A percentile compares a stretch with the other conserved stretches of the same genome.
Evolutionary conservation across 2,113 vertebrate genomes (phyloP).

Genomic region (Ellobius talpinus): DNA sequence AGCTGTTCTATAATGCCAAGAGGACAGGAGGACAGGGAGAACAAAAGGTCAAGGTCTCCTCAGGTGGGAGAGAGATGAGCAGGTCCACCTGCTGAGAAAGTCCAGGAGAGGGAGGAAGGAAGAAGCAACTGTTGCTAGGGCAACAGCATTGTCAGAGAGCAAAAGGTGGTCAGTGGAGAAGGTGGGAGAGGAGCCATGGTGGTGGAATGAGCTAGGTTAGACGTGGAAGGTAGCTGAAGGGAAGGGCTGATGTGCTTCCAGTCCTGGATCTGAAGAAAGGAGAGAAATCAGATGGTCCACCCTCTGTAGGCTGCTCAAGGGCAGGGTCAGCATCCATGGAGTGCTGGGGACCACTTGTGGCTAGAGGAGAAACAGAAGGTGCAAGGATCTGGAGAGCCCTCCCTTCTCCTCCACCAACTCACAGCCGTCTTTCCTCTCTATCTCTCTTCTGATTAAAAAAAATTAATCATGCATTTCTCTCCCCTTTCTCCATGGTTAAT

Average conservation of each 20-base stretch:
- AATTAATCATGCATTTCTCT: too few relatives aligned
- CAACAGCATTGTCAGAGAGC: background rate
- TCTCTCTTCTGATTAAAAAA: background rate
- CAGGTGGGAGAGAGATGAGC: constrained; percentile 9
- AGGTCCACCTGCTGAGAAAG: background rate
- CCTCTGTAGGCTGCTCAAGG: too few relatives aligned
- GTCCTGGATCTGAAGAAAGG: background rate
- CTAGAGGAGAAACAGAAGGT: background rate
- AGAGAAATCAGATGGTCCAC: too few relatives aligned
- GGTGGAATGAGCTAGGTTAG: background rate
- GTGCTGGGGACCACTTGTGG: too few relatives aligned
- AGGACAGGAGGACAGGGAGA: background rate
- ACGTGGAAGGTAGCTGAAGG: background rate
- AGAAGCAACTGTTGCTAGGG: background rate
- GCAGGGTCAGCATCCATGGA: too few relatives aligned
- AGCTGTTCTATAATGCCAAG: background rate
- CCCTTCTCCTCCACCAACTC: background rate
- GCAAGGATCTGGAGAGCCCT: background rate
- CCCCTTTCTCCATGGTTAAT: background rate
- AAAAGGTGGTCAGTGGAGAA: background rate
- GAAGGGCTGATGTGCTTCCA: background rate
- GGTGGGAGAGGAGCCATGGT: background rate
- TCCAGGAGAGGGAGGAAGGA: background rate
- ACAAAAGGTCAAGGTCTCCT: constrained; percentile 12
- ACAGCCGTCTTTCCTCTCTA: background rate